Evolutionary conservation across 1,140 invertebrate species (phyloP), one percentile per base, ranked within the genome.

Genomic region (Pollicipes pollicipes): DNA sequence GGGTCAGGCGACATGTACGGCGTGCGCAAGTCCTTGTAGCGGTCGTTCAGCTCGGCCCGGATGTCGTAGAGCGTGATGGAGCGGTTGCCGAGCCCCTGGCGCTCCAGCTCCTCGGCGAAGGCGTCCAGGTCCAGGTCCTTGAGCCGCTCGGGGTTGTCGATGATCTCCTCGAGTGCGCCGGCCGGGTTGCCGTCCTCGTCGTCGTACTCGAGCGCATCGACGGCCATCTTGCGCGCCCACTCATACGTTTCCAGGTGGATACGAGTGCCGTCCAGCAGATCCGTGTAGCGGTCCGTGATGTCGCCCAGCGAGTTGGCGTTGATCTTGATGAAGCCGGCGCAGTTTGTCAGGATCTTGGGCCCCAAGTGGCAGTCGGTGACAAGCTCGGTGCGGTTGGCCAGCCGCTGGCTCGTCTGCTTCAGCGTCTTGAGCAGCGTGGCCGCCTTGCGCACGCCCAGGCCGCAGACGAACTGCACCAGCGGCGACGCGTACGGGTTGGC

Each of bases 171-270:
- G 0, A 99, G 80, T 27, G 97, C 96, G 3, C 91, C 91, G 0
- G 95, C 93, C 0, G 96, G 95, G 83, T 99, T 97, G n/a, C 81
- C 82, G 73, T 85, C 92, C 77, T 95, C 93, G 76, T 97, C 94
- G 75, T 98, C 96, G 75, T 98, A 97, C 75, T 99, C 97, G 21
- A 99, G 81, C 13, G 97, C 97, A 83, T 99, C 97, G 0, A 98
- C 94, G 4, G 97, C 97, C 96, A 99, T 99, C 83, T 99, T 99
- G 29, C 95, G 82, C 0, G 97, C 97, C 96, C 96, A 98, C 79
- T 99, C 97, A 76, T 99, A 99, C 0, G 94, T 95, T 81, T 99
- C 97, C 0, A 97, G 96, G 83, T 99, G 97, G 0, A 99, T 95
- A 73, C 97, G 83, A 0, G 97, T 97, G 0, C 95, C 95, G 78